Evolutionary conservation across 2,888 invertebrate species (phyloP), one percentile per base, ranked within the genome.

Genomic region (Matsumyia berberina): DNA sequence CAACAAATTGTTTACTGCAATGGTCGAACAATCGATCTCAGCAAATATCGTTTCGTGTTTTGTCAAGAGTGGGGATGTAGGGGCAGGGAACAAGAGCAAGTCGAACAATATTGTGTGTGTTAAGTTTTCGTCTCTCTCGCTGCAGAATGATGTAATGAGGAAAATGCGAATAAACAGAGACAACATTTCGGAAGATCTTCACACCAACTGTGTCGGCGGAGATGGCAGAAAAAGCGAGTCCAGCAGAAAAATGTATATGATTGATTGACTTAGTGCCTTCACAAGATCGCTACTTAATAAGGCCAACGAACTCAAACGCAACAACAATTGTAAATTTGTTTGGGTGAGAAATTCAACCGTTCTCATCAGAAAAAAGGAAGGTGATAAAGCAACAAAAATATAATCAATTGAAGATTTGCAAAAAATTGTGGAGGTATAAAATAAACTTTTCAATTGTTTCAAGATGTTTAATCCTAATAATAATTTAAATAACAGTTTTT

Each of bases 361-460:
- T 9, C 62, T 76, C 15, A 42, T 76, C 12, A 66, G 66, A 19
- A 55, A 49, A 57, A 37, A 24, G 35, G 66, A 55, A 66, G 66
- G 74, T 9, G 66, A 74, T n/a, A 76, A n/a, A 67, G 58, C 19
- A 12, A 49, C 58, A 6, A 58, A 51, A 33, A 77, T 76, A 49
- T 57, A 17, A 15, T 58, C 37, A 31, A 39, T 31, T 64, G 53
- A 49, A 44, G 62, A 73, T 51, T 24, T 64, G 8, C 15, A 64
- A 19, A 9, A 24, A 24, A 24, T 24, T 39, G 15, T 8, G 39
- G 4, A n/a, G 12, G 19, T 33, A 8, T 15, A 39, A 60, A 33
- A 24, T 44, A 51, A 42, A 29, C 2, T 42, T 19, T 55, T 44
- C 46, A 17, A 9, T 57, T 58, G 2, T n/a, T 39, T 12, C n/a